phyloP scores from a whole-genome alignment of 2,888 invertebrate species.

The Cryptocephalus primarius region DNA sequence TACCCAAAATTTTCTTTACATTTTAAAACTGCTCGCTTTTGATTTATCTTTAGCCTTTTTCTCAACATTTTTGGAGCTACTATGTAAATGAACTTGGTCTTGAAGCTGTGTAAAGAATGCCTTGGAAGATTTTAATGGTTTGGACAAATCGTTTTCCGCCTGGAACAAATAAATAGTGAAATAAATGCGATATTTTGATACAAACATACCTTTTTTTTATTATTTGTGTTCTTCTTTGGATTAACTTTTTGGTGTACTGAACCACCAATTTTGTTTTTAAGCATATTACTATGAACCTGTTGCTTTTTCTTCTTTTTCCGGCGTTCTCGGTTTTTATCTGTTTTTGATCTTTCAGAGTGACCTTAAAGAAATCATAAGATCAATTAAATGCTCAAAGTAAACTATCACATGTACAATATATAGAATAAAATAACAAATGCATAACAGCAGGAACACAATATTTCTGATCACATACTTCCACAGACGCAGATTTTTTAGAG shows the following conservation, averaged over 20 bases:
- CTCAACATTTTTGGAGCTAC: constrained; percentile 38
- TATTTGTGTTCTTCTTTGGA: constrained; percentile 52
- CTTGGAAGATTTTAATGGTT: constrained; percentile 59
- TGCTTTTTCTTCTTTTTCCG: constrained; percentile 78
- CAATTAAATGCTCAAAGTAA: no score
- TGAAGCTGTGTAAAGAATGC: constrained; percentile 81
- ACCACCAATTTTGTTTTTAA: constrained; percentile 33
- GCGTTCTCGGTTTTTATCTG: constrained; percentile 82
- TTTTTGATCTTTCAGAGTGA: constrained; percentile 70
- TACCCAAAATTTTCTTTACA: no score
- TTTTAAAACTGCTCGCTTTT: no score
- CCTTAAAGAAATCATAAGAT: constrained; percentile 21
- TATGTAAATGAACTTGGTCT: constrained; percentile 53
- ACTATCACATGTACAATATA: no score
- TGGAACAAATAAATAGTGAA: constrained; percentile 20
- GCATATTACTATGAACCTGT: constrained; percentile 39
- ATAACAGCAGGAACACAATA: no score
- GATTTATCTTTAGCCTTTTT: constrained; percentile 3
- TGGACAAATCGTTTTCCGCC: constrained; percentile 39
- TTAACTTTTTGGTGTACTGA: constrained; percentile 1
- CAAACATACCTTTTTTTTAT: constrained; percentile 44
- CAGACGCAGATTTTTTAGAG: no score
- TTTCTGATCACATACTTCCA: no score
- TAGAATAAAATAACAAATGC: no score
- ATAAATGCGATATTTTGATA: constrained; percentile 5